Base-by-base conservation (phyloP, 1,140 invertebrate species). In the Agrilus planipennis region DNA sequence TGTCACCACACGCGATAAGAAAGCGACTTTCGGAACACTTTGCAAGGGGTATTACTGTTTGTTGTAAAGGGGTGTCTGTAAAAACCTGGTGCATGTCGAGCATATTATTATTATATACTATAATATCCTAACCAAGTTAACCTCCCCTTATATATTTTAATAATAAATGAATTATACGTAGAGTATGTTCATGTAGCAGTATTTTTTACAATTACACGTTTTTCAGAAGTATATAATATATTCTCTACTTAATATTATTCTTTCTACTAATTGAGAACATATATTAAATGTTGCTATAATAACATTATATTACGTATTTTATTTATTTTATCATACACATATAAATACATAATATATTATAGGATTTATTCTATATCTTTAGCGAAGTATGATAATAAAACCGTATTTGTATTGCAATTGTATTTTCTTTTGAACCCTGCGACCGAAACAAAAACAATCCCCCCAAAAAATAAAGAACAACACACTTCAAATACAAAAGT, bases 221-320 rank as follows among this genome's bases (percentile, higher is more conserved):
- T 60, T 61, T 57, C 46, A 54, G 56, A 57, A 60, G 54, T 45
- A 55, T 58, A 58, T n/a, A n/a, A n/a, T n/a, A n/a, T 61, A 59
- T 56, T 60, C 52, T 54, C 52, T 58, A 58, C 50, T 58, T 48
- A 56, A 52, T 57, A 50, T 34, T 34, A 34, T 52, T 57, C 57
- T 60, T 61, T 61, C 58, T 61, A 61, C 55, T 61, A 57, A 56
- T 48, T 57, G 54, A 57, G 53, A 54, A 58, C 54, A 52, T 58
- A 59, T 59, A 58, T 57, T 61, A 51, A 60, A 62, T 62, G 58
- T 62, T 60, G 60, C 58, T 62, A n/a, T n/a, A n/a, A 60, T 59
- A 59, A 53, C 51, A 61, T 60, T 59, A 54, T 55, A 51, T 54
- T 61, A 59, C 49, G n/a, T n/a, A n/a, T n/a, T 55, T 56, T 48